A percentile compares a stretch with the other conserved stretches of the same genome.
Evolutionary conservation across 2,797 vertebrate genomes (phyloP).

Genomic region (Coluber constrictor): DNA sequence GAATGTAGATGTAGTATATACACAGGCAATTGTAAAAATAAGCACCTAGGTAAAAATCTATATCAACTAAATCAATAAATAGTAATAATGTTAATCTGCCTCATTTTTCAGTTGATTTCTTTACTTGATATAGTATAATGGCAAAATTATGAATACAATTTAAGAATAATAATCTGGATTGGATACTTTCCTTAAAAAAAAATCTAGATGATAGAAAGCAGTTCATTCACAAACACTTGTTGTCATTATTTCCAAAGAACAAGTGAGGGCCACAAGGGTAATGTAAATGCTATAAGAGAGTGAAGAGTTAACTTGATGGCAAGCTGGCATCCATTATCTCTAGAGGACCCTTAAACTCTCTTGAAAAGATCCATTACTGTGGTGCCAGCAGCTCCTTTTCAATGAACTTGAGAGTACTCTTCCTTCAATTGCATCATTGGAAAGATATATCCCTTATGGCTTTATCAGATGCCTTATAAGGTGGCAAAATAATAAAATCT

Average conservation of each 20-base stretch:
- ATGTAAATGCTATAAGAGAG: neutral
- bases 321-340: neutral
- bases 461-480: neutral
- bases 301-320: neutral
- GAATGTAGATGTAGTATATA: neutral
- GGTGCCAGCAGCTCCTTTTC: neutral
- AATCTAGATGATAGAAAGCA: neutral
- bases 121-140: neutral
- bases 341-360: neutral
- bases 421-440: neutral
- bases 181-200: neutral
- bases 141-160: neutral
- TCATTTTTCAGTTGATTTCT: neutral
- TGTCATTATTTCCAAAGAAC: neutral
- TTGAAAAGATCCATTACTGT: neutral
- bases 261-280: neutral
- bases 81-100: neutral
- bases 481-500: neutral
- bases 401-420: neutral
- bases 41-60: neutral
- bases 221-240: neutral
- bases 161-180: neutral
- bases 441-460: neutral
- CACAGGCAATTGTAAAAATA: neutral
- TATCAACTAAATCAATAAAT: neutral